Evolutionary conservation across 2,888 invertebrate species (phyloP).

Genomic region (Saturnia japonica): DNA sequence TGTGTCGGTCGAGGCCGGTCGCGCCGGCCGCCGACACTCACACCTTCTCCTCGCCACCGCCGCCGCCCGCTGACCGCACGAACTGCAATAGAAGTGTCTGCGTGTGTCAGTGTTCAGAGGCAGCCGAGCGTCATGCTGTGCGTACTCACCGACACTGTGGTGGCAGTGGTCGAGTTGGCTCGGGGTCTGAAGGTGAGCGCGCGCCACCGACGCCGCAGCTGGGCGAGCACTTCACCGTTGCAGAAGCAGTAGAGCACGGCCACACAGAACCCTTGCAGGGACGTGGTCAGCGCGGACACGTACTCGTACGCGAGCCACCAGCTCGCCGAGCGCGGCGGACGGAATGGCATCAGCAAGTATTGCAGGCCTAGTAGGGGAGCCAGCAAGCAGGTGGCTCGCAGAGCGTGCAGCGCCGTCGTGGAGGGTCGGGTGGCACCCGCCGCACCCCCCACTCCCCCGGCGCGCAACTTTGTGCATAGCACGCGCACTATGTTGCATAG

Average conservation of each 20-base stretch:
- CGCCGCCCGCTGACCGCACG: slow-evolving; percentile 86
- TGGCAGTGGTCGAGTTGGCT: slow-evolving; percentile 92
- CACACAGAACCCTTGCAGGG: slow-evolving; percentile 96
- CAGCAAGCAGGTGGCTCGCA: slow-evolving; percentile 92
- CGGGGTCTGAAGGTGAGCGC: slow-evolving; percentile 90
- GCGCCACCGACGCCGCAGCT: slow-evolving; percentile 92
- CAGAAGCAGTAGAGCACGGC: slow-evolving; percentile 96
- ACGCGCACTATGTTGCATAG: slow-evolving; percentile 95
- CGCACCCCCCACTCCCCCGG: slow-evolving; percentile 83
- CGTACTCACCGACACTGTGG: slow-evolving; percentile 92
- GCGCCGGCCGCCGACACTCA: slow-evolving; percentile 84
- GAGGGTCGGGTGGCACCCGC: slow-evolving; percentile 83
- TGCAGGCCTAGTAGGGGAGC: slow-evolving; percentile 96
- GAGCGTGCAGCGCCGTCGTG: slow-evolving; percentile 88
- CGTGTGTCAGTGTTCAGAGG: too few species aligned
- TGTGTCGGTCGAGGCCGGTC: slow-evolving; percentile 25
- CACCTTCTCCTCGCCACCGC: slow-evolving; percentile 91
- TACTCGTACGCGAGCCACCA: slow-evolving; percentile 92
- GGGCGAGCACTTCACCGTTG: slow-evolving; percentile 96
- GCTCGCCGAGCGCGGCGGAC: slow-evolving; percentile 85
- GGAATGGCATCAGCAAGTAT: slow-evolving; percentile 93
- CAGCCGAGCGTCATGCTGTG: too few species aligned
- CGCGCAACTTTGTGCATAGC: slow-evolving; percentile 90
- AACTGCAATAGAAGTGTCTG: slow-evolving; percentile 84
- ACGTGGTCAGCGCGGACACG: slow-evolving; percentile 91